Conservation (phyloP, 2,797 vertebrate species). For the Valencia hispanica region DNA sequence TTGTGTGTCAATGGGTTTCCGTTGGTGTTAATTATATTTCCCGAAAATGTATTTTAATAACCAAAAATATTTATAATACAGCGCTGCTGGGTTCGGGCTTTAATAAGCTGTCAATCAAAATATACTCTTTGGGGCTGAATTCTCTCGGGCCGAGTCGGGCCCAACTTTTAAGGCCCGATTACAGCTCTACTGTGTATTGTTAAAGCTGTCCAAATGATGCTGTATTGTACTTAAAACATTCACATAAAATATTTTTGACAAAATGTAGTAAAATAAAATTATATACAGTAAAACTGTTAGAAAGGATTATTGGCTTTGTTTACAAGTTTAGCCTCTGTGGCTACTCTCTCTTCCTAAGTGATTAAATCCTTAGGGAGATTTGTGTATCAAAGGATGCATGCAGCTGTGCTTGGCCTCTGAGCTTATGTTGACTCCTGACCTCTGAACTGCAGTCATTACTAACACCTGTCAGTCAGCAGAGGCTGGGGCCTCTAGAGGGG, state of each 20-base stretch:
- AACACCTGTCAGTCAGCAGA: constrained; percentile 78
- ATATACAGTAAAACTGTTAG: not conserved
- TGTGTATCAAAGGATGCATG: constrained; percentile 44
- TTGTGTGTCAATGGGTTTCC: no score
- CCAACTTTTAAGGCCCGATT: no score
- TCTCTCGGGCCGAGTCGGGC: no score
- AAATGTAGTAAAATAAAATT: not conserved
- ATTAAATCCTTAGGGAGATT: constrained; percentile 38
- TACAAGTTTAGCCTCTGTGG: constrained; percentile 3
- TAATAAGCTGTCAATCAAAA: no score
- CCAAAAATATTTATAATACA: no score
- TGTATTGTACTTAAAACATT: not conserved
- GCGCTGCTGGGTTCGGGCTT: no score
- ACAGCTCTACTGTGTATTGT: not conserved
- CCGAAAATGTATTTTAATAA: no score
- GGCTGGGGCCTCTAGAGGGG: constrained; percentile 53
- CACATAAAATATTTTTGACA: constrained; percentile 11
- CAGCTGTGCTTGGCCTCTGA: constrained; percentile 68
- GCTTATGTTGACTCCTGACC: constrained; percentile 69
- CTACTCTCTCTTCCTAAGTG: constrained; percentile 34
- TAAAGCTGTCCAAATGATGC: not conserved
- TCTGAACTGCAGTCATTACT: constrained; percentile 73
- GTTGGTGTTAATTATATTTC: no score
- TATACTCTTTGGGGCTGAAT: no score
- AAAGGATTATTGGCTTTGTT: constrained; percentile 36